Evolutionary conservation across 2,888 invertebrate genomes (phyloP).

Genomic region (Folsomia candida): DNA sequence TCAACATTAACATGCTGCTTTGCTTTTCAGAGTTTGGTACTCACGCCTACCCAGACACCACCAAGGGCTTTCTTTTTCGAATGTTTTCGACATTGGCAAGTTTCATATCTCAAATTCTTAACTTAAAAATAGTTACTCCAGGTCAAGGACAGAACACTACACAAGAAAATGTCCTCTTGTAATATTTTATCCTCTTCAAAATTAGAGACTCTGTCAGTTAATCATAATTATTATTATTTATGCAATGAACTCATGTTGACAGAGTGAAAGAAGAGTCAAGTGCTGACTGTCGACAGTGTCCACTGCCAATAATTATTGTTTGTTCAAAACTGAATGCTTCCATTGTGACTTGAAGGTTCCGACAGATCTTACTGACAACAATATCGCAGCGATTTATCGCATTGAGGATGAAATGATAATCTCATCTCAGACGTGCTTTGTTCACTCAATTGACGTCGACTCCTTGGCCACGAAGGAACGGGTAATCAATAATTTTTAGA

Average conservation of each 20-base stretch:
- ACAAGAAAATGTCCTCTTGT: neutral
- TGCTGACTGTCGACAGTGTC: no score
- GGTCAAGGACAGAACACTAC: neutral
- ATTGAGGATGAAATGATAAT: constrained; percentile 44
- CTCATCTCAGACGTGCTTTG: constrained; percentile 48
- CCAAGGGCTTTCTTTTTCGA: constrained; percentile 38
- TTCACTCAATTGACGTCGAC: constrained; percentile 46
- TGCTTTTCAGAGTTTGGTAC: constrained; percentile 44
- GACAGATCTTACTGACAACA: constrained; percentile 49
- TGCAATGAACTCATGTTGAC: no score
- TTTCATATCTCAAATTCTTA: neutral
- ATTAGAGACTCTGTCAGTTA: no score
- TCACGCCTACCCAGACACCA: constrained; percentile 41
- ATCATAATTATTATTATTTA: no score
- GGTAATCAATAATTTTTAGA: constrained; percentile 26
- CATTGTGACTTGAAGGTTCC: constrained; percentile 44
- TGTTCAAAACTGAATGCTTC: constrained; percentile 1
- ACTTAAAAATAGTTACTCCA: no score
- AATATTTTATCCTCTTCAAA: no score
- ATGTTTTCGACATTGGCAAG: constrained; percentile 47
- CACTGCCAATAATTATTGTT: no score
- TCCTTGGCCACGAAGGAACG: constrained; percentile 44
- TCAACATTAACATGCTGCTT: no score
- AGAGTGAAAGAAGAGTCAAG: no score
- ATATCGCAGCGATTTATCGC: constrained; percentile 43